Evolutionary conservation across 2,113 vertebrate genomes (phyloP), one percentile per base, ranked within the genome.

Genomic region (Noturus placidus): DNA sequence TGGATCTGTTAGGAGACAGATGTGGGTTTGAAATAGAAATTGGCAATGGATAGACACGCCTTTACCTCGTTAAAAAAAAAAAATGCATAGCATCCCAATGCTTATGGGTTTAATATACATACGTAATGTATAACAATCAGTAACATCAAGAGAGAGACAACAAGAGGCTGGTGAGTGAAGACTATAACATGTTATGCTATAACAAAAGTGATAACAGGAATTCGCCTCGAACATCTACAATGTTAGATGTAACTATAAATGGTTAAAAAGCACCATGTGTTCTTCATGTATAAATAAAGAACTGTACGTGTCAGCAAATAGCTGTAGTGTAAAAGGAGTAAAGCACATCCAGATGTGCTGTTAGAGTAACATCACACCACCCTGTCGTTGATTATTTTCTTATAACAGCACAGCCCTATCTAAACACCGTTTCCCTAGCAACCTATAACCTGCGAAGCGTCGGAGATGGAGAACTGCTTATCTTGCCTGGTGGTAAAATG

Each of bases 371-470:
- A 56, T 54, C 14, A 54, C 50, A 54, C 50, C n/a, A 30, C 46
- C 13, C 46, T 8, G 50, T 30, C 14, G 5, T 79, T 79, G 7
- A 79, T 56, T 56, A 33, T 52, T 78, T 78, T 76, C 4, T 15
- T 13, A 4, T 11, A 25, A 8, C 33, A 38, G 1, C 70, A 72
- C 25, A 54, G 6, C n/a, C 19, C 59, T 74, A 15, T 27, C 8
- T 5, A 15, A 38, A 67, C 25, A 25, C 76, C 14, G 59, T 83
- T 85, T 83, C 89, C 85, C 84, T 84, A 88, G 86, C 61, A 91
- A 84, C 88, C 70, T 30, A 3, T 52, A 46, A 87, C 87, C 78
- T 84, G 67, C 33, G 27, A 57, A 42, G 33, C 19, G 20, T 38
- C 4, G 0, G 61, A 77, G 10, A 61, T 33, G 19, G 42, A 59